Percentiles rank a stretch among this genome's conserved stretches.
Evolutionary conservation across 2,797 vertebrate genomes (phyloP).

Genomic region (Diceros bicornis): DNA sequence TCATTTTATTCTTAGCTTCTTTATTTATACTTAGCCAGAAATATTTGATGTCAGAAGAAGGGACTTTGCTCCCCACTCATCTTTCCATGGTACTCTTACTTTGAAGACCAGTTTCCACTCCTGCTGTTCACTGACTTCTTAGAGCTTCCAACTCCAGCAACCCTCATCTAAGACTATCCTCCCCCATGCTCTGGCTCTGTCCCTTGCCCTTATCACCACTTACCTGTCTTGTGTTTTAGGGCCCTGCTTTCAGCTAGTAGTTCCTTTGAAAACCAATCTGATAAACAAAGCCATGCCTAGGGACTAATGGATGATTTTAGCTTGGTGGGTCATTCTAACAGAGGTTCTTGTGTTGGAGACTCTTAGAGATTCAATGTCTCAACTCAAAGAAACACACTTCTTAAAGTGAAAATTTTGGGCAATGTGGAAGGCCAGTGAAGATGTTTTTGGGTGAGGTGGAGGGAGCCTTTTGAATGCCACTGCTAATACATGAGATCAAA

Average conservation of each 20-base stretch:
- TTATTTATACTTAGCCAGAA: slow-evolving; percentile 37
- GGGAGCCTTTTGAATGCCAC: neutral
- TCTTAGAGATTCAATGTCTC: neutral
- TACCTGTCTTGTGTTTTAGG: slow-evolving; percentile 42
- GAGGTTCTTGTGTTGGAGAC: neutral
- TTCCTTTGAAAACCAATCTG: slow-evolving; percentile 16
- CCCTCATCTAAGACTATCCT: neutral
- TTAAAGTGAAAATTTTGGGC: slow-evolving; percentile 17
- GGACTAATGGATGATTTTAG: slow-evolving; percentile 44
- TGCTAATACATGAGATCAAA: slow-evolving; percentile 30
- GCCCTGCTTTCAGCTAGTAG: neutral
- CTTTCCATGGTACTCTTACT: slow-evolving; percentile 28
- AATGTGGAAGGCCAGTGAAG: neutral
- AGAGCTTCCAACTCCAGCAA: neutral
- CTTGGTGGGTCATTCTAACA: slow-evolving; percentile 7
- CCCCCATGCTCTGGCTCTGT: neutral
- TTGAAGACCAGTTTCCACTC: neutral
- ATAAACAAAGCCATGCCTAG: neutral
- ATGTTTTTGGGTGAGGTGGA: neutral
- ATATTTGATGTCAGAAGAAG: neutral
- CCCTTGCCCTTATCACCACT: neutral
- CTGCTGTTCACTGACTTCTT: slow-evolving; percentile 28
- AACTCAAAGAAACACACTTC: slow-evolving; percentile 33
- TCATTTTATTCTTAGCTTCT: neutral
- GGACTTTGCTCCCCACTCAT: neutral